Evolutionary conservation across 2,113 vertebrate species (phyloP).

Genomic region (Todiramphus saurophagus): DNA sequence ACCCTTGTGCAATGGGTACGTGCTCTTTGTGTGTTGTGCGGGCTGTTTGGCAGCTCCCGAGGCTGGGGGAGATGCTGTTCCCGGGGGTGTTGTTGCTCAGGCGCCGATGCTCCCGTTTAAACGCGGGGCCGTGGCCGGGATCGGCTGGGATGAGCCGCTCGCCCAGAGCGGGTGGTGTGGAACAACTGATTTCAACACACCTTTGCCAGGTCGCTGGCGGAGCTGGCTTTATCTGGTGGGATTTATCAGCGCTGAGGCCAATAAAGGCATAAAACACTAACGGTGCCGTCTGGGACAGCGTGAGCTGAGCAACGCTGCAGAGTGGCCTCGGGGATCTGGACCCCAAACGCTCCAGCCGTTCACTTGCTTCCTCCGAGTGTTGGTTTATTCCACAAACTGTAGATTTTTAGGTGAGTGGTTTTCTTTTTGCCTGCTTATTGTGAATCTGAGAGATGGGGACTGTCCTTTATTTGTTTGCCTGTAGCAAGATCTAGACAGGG

Average conservation of each 20-base stretch:
- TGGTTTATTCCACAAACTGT: background rate
- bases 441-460: accelerated
- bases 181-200: background rate
- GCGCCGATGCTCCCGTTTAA: background rate
- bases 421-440: background rate
- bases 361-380: accelerated
- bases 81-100: background rate
- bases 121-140: accelerated
- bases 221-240: background rate
- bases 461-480: accelerated
- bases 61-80: background rate
- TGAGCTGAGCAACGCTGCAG: accelerated
- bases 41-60: background rate
- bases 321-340: background rate
- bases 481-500: background rate
- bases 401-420: background rate
- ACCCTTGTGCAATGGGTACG: accelerated
- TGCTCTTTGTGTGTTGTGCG: background rate
- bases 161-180: background rate
- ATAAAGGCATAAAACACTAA: background rate
- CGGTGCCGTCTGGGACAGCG: accelerated
- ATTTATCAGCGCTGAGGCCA: background rate
- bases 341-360: accelerated
- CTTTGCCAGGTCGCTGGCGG: background rate
- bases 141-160: background rate